Conservation (phyloP, 2,888 invertebrate species). For the Idaea dimidiata region DNA sequence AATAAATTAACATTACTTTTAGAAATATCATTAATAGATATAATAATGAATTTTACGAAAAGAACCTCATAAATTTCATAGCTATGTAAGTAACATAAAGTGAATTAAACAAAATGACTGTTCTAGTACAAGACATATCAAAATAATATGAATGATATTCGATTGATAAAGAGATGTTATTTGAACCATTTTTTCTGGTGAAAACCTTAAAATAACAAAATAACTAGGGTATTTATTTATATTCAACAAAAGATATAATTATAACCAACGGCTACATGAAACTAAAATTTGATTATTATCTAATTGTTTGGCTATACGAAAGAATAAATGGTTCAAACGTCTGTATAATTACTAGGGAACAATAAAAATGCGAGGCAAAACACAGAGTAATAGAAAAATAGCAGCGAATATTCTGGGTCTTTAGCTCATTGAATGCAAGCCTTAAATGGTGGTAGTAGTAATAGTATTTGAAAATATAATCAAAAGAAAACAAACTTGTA, state of each 20-base stretch:
- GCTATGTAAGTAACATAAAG: constrained; percentile 9
- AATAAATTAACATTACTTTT: constrained; percentile 60
- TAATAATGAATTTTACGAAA: constrained; percentile 34
- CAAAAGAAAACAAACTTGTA: neutral
- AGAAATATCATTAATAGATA: constrained; percentile 47
- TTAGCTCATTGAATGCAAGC: neutral
- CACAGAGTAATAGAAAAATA: neutral
- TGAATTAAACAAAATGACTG: neutral
- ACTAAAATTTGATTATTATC: neutral
- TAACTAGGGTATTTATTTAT: neutral
- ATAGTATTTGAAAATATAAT: neutral
- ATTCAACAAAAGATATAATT: neutral
- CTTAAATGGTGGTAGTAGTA: neutral
- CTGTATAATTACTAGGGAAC: neutral
- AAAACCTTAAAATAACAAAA: neutral
- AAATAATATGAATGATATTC: neutral
- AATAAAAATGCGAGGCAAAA: neutral
- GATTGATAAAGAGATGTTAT: neutral
- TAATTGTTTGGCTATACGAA: neutral
- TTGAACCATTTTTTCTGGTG: neutral
- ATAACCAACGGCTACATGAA: neutral
- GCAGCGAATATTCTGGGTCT: neutral
- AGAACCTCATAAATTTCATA: constrained; percentile 10
- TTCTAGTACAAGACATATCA: neutral
- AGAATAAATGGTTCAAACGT: neutral